Conservation (phyloP, 2,113 vertebrate species). For the Chlamydotis undulata region DNA sequence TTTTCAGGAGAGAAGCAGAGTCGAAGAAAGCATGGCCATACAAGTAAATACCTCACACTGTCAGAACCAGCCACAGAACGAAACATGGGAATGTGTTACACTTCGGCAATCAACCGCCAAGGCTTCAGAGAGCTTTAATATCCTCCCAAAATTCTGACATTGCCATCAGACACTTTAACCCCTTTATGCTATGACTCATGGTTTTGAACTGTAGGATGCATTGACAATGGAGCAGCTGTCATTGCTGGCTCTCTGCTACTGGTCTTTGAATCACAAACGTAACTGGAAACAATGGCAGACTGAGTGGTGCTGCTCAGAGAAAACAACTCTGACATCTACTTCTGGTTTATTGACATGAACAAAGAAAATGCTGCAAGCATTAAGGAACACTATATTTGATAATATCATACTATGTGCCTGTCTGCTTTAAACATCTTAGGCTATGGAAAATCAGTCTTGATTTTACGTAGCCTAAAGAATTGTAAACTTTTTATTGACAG, state of each 20-base stretch:
- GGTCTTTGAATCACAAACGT: not conserved
- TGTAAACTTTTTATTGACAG: not conserved
- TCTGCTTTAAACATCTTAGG: not conserved
- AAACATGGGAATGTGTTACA: not conserved
- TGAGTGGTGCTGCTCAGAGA: not conserved
- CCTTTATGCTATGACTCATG: not conserved
- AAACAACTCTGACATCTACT: rapidly evolving
- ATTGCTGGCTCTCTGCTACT: not conserved
- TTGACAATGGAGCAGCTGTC: conserved; percentile 22
- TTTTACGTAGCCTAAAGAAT: not conserved
- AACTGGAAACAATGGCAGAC: not conserved
- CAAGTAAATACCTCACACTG: not conserved
- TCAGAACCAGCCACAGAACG: not conserved
- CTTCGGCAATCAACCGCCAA: not conserved
- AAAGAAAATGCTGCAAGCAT: not conserved
- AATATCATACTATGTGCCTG: rapidly evolving
- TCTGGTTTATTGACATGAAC: not conserved
- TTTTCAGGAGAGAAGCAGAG: not conserved
- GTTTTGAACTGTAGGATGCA: not conserved
- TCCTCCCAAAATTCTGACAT: not conserved
- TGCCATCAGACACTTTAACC: not conserved
- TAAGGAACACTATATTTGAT: not conserved
- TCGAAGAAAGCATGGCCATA: not conserved
- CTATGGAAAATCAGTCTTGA: not conserved
- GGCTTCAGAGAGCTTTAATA: not conserved